These are phyloP conservation scores for Cryptus armator DNA, from an alignment of 2,888 invertebrate genomes.

Conservation along the genomic window DNA sequence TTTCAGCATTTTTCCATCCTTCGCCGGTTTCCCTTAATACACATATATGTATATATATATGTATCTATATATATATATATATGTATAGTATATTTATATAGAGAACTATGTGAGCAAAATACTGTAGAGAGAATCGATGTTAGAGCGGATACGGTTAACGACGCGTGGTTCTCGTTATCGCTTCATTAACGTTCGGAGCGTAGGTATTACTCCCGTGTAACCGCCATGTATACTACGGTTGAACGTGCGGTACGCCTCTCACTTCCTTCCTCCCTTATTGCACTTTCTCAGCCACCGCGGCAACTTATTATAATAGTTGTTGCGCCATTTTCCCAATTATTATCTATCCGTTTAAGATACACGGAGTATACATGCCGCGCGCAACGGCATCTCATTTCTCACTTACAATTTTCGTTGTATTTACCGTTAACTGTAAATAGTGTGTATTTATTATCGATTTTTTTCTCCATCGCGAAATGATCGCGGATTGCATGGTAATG, in stretches of 20 bases:
- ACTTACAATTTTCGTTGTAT: not conserved
- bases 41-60: constrained; percentile 6
- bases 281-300: not conserved
- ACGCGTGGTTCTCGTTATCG: constrained; percentile 63
- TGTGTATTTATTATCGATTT: not conserved
- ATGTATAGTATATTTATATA: constrained; percentile 41
- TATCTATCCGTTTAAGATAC: not conserved
- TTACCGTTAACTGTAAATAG: not conserved
- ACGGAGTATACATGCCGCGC: not conserved
- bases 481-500: not conserved
- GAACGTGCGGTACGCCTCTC: constrained; percentile 2
- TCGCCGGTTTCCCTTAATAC: too few relatives aligned
- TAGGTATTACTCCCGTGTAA: constrained; percentile 22
- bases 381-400: not conserved
- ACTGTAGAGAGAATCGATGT: constrained; percentile 63
- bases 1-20: too few relatives aligned
- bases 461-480: not conserved
- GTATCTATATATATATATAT: constrained; percentile 56
- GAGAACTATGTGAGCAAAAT: constrained; percentile 53
- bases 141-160: constrained; percentile 66
- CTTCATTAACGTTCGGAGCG: constrained; percentile 59
- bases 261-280: constrained; percentile 7
- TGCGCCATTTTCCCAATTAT: not conserved
- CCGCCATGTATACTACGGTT: constrained; percentile 22
- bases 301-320: not conserved